Percentiles rank a stretch among this genome's conserved stretches.
Evolutionary conservation across 2,797 vertebrate species (phyloP).

Genomic region (Iguana delicatissima): DNA sequence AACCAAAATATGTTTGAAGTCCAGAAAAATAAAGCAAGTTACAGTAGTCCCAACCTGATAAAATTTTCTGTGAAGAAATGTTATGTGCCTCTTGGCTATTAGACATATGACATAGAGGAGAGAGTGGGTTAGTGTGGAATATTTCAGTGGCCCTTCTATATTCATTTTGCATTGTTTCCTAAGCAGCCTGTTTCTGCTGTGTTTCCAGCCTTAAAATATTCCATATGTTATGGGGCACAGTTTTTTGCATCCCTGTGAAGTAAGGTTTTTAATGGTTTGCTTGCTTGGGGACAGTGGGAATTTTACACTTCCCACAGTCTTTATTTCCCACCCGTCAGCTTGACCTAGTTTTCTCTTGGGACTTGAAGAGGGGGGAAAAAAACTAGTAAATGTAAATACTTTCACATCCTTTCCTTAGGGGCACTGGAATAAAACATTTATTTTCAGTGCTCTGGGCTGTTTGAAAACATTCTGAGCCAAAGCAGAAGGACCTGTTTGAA

Average conservation of each 20-base stretch:
- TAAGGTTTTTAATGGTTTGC: slow-evolving; percentile 64
- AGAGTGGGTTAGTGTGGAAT: background rate
- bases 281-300: slow-evolving; percentile 70
- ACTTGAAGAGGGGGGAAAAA: background rate
- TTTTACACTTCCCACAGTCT: slow-evolving; percentile 74
- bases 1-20: background rate
- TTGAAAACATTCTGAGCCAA: background rate
- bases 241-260: slow-evolving; percentile 59
- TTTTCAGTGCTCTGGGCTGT: background rate
- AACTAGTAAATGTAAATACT: slow-evolving; percentile 12
- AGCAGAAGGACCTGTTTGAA: slow-evolving; percentile 23
- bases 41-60: background rate
- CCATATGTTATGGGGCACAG: slow-evolving; percentile 40
- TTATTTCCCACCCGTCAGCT: slow-evolving; percentile 51
- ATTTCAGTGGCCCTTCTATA: background rate
- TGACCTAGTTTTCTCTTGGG: slow-evolving; percentile 63
- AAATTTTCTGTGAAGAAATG: too few relatives aligned
- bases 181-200: background rate
- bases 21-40: background rate
- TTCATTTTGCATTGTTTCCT: background rate
- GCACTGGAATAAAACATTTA: slow-evolving; percentile 21
- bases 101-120: background rate
- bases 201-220: background rate
- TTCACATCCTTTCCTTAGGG: slow-evolving; percentile 50
- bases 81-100: background rate